Conservation (phyloP, 2,797 vertebrate species). For the Calcarius lapponicus region DNA sequence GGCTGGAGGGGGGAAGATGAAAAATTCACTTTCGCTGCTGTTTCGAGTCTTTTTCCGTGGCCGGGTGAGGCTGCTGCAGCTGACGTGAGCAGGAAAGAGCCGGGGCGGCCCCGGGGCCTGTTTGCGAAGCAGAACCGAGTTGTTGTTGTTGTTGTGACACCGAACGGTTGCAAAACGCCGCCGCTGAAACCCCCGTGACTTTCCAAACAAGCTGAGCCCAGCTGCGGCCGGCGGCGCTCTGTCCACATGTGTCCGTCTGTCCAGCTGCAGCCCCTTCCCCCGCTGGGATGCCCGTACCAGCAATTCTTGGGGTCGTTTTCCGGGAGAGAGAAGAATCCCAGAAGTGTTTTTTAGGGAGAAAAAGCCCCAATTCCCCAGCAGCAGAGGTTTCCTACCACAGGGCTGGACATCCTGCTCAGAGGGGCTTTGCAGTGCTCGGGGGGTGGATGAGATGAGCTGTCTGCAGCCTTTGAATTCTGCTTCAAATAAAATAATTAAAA, state of each 20-base stretch:
- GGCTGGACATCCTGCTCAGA: accelerated
- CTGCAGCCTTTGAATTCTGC: background rate
- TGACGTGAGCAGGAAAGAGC: background rate
- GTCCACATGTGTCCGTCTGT: background rate
- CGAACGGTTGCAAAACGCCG: background rate
- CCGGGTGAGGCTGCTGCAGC: background rate
- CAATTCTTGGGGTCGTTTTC: accelerated
- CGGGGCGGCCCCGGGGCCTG: background rate
- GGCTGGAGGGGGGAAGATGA: accelerated
- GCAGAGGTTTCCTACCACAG: background rate
- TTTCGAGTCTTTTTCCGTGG: background rate
- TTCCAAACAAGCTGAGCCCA: background rate
- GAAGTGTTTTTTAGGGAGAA: background rate
- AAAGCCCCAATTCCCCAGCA: background rate
- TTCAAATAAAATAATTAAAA: background rate
- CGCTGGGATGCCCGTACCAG: accelerated
- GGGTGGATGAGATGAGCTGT: background rate
- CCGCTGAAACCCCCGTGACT: background rate
- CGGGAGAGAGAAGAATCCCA: accelerated
- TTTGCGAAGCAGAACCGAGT: background rate
- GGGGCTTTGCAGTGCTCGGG: no score
- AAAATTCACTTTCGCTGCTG: background rate
- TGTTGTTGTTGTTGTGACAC: slow-evolving; percentile 37
- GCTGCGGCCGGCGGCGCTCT: background rate
- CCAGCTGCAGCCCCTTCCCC: background rate